These are phyloP conservation scores for Lepus americanus DNA, from an alignment of 2,113 vertebrate genomes.

Conservation along the genomic window DNA sequence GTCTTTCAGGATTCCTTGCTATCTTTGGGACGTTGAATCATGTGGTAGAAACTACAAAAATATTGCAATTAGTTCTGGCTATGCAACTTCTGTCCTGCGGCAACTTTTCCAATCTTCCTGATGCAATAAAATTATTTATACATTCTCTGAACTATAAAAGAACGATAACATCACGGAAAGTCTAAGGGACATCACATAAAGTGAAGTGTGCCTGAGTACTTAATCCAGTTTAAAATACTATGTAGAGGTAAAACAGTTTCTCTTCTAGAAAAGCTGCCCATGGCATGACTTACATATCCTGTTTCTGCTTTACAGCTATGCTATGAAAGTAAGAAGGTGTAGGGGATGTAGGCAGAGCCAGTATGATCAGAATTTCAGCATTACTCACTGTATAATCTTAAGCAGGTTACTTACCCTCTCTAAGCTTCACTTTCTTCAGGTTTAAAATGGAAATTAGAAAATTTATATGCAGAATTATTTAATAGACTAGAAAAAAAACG, in stretches of 20 bases:
- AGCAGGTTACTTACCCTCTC: neutral
- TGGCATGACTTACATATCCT: neutral
- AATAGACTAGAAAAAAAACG: neutral
- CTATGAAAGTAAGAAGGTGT: neutral
- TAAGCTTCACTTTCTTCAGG: neutral
- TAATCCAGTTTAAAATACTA: constrained; percentile 7
- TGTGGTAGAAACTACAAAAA: constrained; percentile 29
- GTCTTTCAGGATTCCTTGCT: constrained; percentile 48
- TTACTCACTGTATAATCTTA: neutral
- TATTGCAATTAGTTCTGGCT: constrained; percentile 60
- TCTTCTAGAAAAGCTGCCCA: neutral
- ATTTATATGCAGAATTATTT: neutral
- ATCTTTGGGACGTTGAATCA: constrained; percentile 51
- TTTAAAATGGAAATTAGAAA: constrained; percentile 36
- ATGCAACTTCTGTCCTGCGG: neutral
- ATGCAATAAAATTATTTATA: neutral
- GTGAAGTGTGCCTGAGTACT: neutral
- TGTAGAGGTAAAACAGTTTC: neutral
- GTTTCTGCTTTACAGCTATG: neutral
- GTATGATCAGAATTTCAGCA: neutral
- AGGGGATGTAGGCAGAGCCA: neutral
- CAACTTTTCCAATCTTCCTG: constrained; percentile 30
- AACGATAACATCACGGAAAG: neutral
- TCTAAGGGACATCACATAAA: neutral
- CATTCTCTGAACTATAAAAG: constrained; percentile 21